A percentile compares a stretch with the other conserved stretches of the same genome.
These are phyloP conservation scores for Drosophila aldrichi DNA, from an alignment of 2,888 invertebrate species.

Conservation along the genomic window DNA sequence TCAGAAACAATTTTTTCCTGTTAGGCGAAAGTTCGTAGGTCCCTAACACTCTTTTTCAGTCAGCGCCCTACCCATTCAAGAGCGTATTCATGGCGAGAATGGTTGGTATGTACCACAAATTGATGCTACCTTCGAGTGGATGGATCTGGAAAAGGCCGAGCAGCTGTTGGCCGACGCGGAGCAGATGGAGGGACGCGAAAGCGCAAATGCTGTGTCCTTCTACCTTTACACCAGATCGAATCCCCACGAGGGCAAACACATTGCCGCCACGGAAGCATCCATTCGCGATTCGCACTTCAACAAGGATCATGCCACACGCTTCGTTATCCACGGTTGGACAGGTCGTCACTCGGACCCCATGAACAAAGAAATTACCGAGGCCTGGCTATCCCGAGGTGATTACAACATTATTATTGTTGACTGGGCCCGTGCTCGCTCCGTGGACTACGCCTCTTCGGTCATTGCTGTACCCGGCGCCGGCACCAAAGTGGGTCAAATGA, in stretches of 20 bases:
- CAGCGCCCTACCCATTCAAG: slow-evolving; percentile 54
- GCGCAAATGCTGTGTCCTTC: slow-evolving; percentile 57
- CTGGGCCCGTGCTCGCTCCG: slow-evolving; percentile 87
- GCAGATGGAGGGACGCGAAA: slow-evolving; percentile 33
- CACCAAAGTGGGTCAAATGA: slow-evolving; percentile 69
- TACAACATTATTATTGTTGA: slow-evolving; percentile 88
- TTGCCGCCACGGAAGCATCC: slow-evolving; percentile 41
- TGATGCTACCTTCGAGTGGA: slow-evolving; percentile 64
- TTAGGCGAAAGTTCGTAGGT: neutral
- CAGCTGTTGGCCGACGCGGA: slow-evolving; percentile 24
- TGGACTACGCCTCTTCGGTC: slow-evolving; percentile 87
- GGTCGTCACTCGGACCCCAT: slow-evolving; percentile 86
- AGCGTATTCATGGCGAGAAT: slow-evolving; percentile 56
- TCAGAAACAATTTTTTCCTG: neutral
- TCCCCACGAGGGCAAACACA: slow-evolving; percentile 50
- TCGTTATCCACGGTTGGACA: slow-evolving; percentile 87
- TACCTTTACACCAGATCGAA: slow-evolving; percentile 76
- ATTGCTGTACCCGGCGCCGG: slow-evolving; percentile 82
- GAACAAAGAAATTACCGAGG: slow-evolving; percentile 80
- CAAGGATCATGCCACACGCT: slow-evolving; percentile 55
- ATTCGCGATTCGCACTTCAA: slow-evolving; percentile 62
- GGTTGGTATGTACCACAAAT: slow-evolving; percentile 68
- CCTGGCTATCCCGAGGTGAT: slow-evolving; percentile 87
- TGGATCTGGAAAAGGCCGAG: slow-evolving; percentile 54
- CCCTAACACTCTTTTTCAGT: slow-evolving; percentile 15